These are phyloP conservation scores for Teleopsis dalmanni DNA, from an alignment of 1,140 invertebrate genomes.

Conservation along the genomic window DNA sequence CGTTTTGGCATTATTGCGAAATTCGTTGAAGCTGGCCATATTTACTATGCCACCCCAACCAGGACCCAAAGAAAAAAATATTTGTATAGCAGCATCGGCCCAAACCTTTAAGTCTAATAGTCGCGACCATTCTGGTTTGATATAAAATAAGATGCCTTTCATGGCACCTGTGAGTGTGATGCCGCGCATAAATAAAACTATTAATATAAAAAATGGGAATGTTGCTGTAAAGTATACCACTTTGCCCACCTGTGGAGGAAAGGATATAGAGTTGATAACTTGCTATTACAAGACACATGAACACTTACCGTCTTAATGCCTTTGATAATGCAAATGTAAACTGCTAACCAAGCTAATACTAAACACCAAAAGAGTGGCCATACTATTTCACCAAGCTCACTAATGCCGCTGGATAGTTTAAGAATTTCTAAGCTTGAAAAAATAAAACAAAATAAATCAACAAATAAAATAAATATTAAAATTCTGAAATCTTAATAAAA, in stretches of 20 bases:
- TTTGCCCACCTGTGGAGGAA: conserved; percentile 44
- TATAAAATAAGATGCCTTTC: conserved; percentile 71
- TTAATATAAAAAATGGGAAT: conserved; percentile 76
- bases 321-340: conserved; percentile 72
- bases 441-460: conserved; percentile 7
- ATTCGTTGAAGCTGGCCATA: conserved; percentile 84
- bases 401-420: conserved; percentile 56
- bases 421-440: conserved; percentile 58
- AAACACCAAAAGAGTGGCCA: conserved; percentile 66
- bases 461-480: no score
- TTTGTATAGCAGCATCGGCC: conserved; percentile 85
- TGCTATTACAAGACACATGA: background rate
- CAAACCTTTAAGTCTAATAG: conserved; percentile 68
- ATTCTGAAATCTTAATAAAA: no score
- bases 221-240: conserved; percentile 79
- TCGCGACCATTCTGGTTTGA: conserved; percentile 73
- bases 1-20: conserved; percentile 66
- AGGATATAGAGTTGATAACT: background rate
- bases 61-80: conserved; percentile 86
- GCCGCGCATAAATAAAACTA: conserved; percentile 63
- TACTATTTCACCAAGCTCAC: conserved; percentile 61
- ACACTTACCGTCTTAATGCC: conserved; percentile 67
- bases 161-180: conserved; percentile 69
- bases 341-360: conserved; percentile 64
- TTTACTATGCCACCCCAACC: conserved; percentile 87